A percentile compares a stretch with the other conserved stretches of the same genome.
Conservation (phyloP, 2,888 invertebrate species). For the Aporophyla lueneburgensis region DNA sequence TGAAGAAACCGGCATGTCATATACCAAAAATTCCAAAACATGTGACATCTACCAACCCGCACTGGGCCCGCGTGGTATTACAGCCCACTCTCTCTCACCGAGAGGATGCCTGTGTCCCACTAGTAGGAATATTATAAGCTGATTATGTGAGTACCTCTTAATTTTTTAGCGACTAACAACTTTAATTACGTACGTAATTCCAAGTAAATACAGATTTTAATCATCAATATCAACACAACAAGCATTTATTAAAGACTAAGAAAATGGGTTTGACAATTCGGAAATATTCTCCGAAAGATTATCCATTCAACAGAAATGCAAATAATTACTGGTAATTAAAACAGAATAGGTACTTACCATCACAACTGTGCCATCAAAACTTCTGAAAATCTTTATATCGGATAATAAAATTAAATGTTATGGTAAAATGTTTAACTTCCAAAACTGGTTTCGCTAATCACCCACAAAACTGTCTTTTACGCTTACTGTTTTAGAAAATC, state of each 20-base stretch:
- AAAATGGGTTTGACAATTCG: background rate
- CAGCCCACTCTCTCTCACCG: too few relatives aligned
- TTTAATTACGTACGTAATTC: background rate
- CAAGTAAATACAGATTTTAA: background rate
- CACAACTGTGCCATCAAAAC: background rate
- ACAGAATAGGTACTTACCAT: background rate
- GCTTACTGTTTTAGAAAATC: slow-evolving; percentile 23
- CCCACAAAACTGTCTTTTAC: slow-evolving; percentile 2
- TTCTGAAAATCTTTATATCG: slow-evolving; percentile 15
- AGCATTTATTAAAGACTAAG: background rate
- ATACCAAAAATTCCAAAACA: too few relatives aligned
- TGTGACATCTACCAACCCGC: too few relatives aligned
- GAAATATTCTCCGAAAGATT: background rate
- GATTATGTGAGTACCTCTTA: background rate
- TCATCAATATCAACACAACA: background rate
- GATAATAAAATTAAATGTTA: slow-evolving; percentile 25
- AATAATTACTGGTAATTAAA: slow-evolving; percentile 16
- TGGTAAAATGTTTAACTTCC: background rate
- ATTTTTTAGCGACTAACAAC: background rate
- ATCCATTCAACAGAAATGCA: slow-evolving; percentile 1
- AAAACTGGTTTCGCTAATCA: slow-evolving; percentile 25
- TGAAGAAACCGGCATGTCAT: too few relatives aligned
- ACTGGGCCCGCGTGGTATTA: too few relatives aligned
- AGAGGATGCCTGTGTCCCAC: too few relatives aligned
- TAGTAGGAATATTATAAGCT: too few relatives aligned